Evolutionary conservation across 2,888 invertebrate species (phyloP), one percentile per base, ranked within the genome.

Genomic region (Eilema sororculum): DNA sequence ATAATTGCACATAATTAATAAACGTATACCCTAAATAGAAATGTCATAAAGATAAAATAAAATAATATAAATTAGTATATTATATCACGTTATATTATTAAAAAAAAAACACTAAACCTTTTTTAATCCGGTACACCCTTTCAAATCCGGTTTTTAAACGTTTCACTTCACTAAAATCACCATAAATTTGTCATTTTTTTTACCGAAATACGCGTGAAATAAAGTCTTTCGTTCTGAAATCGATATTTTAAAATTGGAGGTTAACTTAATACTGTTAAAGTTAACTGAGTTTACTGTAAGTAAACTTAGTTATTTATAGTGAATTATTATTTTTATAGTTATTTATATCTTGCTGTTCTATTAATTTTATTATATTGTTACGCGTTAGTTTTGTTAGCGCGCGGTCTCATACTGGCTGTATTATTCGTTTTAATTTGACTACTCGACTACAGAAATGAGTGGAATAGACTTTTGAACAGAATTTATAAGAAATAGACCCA

Each of bases 361-460:
- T 77, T 79, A 78, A 78, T 75, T 76, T 76, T 77, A 77, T 67
- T 72, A 69, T 77, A 78, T 72, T 72, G 71, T 78, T 73, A 77
- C 78, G 80, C 84, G 82, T 77, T 69, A 82, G 87, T 87, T 91
- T 90, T 91, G 89, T 88, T 89, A 88, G 87, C 82, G 85, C 80
- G 82, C 90, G 83, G 83, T 81, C 84, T 81, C 88, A 87, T 85
- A 93, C 93, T 93, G 92, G 83, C 78, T 75, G 87, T 85, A 84
- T 87, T 91, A 87, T 90, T 88, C 87, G 87, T 84, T 86, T 86
- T 86, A 85, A 85, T 81, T 86, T 83, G 80, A 78, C 83, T 83
- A 80, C 71, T 56, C 66, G 77, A 70, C 78, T 72, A 74, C 24
- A 37, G 72, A 69, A n/a, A 74, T 22, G 67, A 9, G 59, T 84